Evolutionary conservation across 2,888 invertebrate genomes (phyloP), one percentile per base, ranked within the genome.

Genomic region (Brachylomia viminalis): DNA sequence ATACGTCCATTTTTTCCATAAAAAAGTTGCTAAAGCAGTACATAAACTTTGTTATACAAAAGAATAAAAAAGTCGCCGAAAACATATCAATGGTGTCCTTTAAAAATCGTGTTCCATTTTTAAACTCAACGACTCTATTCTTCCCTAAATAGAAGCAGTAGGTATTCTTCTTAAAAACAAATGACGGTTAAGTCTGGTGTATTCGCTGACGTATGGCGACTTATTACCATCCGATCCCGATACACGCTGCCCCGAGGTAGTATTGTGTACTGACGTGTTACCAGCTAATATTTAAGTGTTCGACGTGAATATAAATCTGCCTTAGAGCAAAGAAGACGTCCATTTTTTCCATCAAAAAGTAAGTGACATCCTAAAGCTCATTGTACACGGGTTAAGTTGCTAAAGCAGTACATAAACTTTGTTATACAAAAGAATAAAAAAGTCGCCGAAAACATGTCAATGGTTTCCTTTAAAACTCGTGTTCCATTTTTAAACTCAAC

Each of bases 161-260:
- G 0, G 38, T 0, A 10, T 15, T 71, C 15, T 27, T 49, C 15
- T 23, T 17, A 38, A 0, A 52, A 23, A 52, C 15, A 72, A 67
- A 30, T 17, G 27, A 30, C 17, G 7, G 42, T n/a, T 54, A 42
- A 58, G 10, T 58, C 27, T 58, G 13, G 2, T 20, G 20, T 27
- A 11, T 13, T 38, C 7, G 13, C 69, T n/a, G n/a, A n/a, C n/a
- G n/a, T 96, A 96, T 91, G 85, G 91, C 91, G 92, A 96, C 95
- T 96, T 96, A 96, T 95, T 96, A 95, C 95, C 94, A 94, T 93
- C 94, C 93, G 94, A 95, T 95, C 94, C 95, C 93, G 92, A 94
- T 95, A 94, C 93, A 90, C 90, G 87, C 87, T 86, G 89, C 90
- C 93, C 91, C 88, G 91, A 91, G 93, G 93, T 91, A 92, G 86